Base-by-base conservation (phyloP, 2,797 vertebrate species). In the Crenuchus spilurus region DNA sequence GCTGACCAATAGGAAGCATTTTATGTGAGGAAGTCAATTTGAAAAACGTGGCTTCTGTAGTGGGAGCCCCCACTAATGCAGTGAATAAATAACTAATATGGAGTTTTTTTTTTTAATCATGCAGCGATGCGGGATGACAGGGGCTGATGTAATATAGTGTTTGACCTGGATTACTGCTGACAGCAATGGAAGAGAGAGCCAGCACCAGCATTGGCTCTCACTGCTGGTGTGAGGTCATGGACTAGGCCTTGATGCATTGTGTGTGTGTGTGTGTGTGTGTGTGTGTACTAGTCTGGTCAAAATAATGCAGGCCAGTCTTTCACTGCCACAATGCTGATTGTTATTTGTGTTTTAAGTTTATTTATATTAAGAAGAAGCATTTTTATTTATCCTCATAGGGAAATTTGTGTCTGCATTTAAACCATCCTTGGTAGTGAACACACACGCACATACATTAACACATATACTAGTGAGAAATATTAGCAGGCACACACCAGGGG, bases 31-130 rank as follows among this genome's bases (percentile, higher is more conserved):
- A 70, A 60, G 31, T 63, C 71, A 62, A 74, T 82, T 84, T 74
- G 65, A 75, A 84, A 79, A 75, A 42, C 73, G 18, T 67, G 54
- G 68, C 71, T 72, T 70, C 20, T 57, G 54, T 67, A 58, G 70
- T 35, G n/a, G 72, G 69, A 74, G 30, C 72, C 39, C 24, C 52
- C 55, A 68, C 68, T 84, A 82, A 85, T 82, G 79, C 79, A 80
- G 72, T 37, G 62, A 84, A 85, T 85, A 80, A 84, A 84, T 84
- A 84, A 84, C 72, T 85, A 77, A 86, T 86, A 80, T 20, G 30
- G 67, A 79, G 72, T 33, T 57, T 37, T 78, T 33, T 57, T 37
- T 78, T 84, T 80, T 81, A 79, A 84, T 83, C 80, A 83, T 18
- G 51, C 57, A 58, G 63, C 54, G 72, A 44, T 57, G 44, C 57